Evolutionary conservation across 2,797 vertebrate species (phyloP).

Genomic region (Lophius americanus): DNA sequence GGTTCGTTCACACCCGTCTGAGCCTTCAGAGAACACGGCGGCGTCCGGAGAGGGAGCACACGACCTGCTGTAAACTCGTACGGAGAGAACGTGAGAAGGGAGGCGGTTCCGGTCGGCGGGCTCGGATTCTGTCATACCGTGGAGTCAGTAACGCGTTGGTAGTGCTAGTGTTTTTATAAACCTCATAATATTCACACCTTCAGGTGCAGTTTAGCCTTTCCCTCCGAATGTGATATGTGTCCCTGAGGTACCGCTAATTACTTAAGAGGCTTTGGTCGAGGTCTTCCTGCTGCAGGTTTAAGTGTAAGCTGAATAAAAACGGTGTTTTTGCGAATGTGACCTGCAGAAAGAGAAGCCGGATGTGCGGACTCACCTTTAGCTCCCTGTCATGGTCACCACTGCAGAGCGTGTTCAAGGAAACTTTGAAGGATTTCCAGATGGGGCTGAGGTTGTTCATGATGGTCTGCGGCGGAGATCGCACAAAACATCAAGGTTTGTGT

Average conservation of each 20-base stretch:
- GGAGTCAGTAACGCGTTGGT: not conserved
- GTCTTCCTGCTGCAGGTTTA: constrained; percentile 6
- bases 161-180: not conserved
- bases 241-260: not conserved
- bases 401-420: constrained; percentile 97
- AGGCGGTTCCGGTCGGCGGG: not conserved
- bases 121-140: not conserved
- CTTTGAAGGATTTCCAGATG: constrained; percentile 99
- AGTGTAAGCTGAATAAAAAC: constrained; percentile 14
- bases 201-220: constrained; percentile 15
- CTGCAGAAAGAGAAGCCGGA: not conserved
- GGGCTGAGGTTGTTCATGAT: constrained; percentile 99
- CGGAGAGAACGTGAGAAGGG: not conserved
- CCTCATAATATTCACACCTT: constrained; percentile 17
- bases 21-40: constrained; percentile 39
- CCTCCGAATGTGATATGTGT: constrained; percentile 7
- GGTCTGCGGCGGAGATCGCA: constrained; percentile 79
- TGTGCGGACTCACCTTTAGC: constrained; percentile 88
- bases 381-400: constrained; percentile 95
- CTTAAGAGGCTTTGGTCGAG: not conserved
- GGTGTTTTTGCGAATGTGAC: not conserved
- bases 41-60: constrained; percentile 8
- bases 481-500: constrained; percentile 1
- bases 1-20: constrained; percentile 32
- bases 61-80: constrained; percentile 28